Base-by-base conservation (phyloP, 2,888 invertebrate species). In the Sinelater perroti region DNA sequence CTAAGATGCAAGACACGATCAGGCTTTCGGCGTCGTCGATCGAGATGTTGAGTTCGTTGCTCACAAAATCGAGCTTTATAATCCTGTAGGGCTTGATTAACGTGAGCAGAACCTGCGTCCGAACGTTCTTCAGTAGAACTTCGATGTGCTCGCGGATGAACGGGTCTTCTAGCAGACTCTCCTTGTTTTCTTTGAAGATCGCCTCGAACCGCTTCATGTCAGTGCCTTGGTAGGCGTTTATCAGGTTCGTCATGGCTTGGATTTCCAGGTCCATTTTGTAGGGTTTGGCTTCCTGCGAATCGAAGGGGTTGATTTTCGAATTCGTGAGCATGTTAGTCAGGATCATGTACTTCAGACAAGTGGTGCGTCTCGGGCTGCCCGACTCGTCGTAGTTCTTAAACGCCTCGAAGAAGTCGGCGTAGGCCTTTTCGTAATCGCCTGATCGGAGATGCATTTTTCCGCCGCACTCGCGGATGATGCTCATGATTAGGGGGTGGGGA, bases 301-400 rank as follows among this genome's bases (percentile, higher is more conserved):
- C 98, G 78, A 99, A 99, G 1, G 99, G 99, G 80, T 99, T 99
- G 64, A 99, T 99, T 20, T 95, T 96, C 1, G 97, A 97, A 77
- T 97, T 96, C 95, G 97, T 97, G 63, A 99, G 81, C 93, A 99
- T 99, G 78, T 97, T 98, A 8, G 99, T 98, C 73, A 99, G 80
- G 18, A 99, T 97, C 62, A 99, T 83, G 79, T 99, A 99, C 79
- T 98, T 99, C 52, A 99, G 83, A 76, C 98, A 99, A 0, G 95
- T 96, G 26, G 97, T 97, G 61, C 99, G 84, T 67, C 97, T 82
- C 8, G 96, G 95, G 69, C 94, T 96, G 26, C 99, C 99, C 6
- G 96, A 96, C 79, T 99, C 99, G 81, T 99, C 99, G 76, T 98
- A 99, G 78, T 98, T 99, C 80, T 97, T 97, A 77, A 98, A 98